Evolutionary conservation across 2,797 vertebrate species (phyloP), one percentile per base, ranked within the genome.

Genomic region (Poliocrania exsul): DNA sequence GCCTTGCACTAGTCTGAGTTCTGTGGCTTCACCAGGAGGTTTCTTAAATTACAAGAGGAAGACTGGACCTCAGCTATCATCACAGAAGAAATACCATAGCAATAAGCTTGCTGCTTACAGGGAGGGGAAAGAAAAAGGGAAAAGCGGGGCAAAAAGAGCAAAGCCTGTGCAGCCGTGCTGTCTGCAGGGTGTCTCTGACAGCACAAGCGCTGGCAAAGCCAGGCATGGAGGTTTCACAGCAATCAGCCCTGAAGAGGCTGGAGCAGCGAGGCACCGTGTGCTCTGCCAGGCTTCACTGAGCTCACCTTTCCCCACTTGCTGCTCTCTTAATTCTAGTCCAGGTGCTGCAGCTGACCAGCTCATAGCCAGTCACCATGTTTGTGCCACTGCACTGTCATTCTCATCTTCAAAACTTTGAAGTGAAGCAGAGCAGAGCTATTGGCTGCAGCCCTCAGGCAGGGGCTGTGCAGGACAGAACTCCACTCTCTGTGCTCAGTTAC

Each of bases 341-440:
- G 56, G 60, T 8, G 17, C 47, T 47, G 21, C 21, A 4, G 11
- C 37, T 67, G 46, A 10, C 54, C 25, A 38, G 56, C 53, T 70
- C 9, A 0, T 1, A 28, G 62, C 16, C 40, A 42, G 33, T 10
- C 49, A 3, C 23, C 2, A 0, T 1, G 14, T 31, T 25, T 69
- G 69, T 51, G 17, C 9, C 66, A 16, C 67, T 4, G 3, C 9
- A 1, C 16, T 20, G 42, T 8, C 44, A 2, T 24, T 40, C n/a
- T 29, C 0, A 6, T 23, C 35, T 35, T 57, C 49, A 62, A 53
- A 46, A 25, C 9, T 1, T 28, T 17, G 79, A 65, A 28, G 11
- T 0, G 3, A 21, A 57, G 75, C 50, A 38, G 51, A 31, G 0
- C 16, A 29, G 47, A 64, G 67, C 20, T 46, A 4, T 29, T 26